Conservation (phyloP, 2,113 vertebrate species). For the Gavia stellata region DNA sequence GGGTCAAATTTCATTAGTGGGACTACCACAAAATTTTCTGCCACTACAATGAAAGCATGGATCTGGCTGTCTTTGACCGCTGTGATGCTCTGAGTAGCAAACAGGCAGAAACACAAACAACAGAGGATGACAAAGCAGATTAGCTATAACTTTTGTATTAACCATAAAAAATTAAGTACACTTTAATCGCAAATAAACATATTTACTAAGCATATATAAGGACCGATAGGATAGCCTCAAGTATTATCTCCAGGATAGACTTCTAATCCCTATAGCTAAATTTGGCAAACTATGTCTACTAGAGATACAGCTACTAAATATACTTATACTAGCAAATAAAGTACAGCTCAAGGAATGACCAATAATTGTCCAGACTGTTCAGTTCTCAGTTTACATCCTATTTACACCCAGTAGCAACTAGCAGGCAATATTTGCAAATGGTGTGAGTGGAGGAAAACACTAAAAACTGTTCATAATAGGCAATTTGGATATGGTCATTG, state of each 20-base stretch:
- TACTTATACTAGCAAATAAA: background rate
- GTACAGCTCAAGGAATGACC: background rate
- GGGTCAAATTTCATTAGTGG: background rate
- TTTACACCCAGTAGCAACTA: background rate
- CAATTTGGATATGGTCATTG: background rate
- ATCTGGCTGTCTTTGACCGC: fast-evolving
- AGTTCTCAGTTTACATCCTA: background rate
- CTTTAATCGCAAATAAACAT: background rate
- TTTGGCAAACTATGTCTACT: background rate
- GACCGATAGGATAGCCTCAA: background rate
- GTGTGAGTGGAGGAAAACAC: background rate
- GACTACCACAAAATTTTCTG: background rate
- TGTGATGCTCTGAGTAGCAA: background rate
- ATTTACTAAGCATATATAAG: background rate
- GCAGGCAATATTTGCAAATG: background rate
- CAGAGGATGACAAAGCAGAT: background rate
- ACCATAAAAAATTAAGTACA: background rate
- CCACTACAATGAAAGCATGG: background rate
- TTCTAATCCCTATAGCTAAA: background rate
- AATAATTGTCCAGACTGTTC: background rate
- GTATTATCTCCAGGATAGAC: background rate
- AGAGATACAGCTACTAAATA: background rate
- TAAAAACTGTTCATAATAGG: background rate
- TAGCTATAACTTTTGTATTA: background rate
- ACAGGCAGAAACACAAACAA: background rate